These are phyloP conservation scores for Fragum sueziense DNA, from an alignment of 2,888 invertebrate genomes.

Conservation along the genomic window DNA sequence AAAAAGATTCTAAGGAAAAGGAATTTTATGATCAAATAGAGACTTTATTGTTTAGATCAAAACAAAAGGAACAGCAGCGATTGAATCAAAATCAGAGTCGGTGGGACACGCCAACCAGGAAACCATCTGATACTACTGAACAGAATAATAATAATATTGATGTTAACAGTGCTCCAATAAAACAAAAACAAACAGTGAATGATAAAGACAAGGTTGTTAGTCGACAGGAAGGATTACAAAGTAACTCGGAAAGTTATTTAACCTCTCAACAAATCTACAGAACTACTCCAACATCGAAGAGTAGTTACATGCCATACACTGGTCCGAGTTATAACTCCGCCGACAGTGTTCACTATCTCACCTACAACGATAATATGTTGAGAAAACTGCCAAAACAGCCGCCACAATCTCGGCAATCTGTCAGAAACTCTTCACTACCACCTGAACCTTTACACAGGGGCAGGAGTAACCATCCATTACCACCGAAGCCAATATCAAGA, in stretches of 20 bases:
- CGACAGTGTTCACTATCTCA: conserved; percentile 52
- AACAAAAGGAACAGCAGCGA: conserved; percentile 11
- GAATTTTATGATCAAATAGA: conserved; percentile 38
- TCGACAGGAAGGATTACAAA: not conserved
- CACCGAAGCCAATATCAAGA: conserved; percentile 62
- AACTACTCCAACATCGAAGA: conserved; percentile 16
- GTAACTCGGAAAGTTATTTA: conserved; percentile 32
- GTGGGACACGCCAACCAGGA: not conserved
- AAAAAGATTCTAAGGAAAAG: conserved; percentile 22
- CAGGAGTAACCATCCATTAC: conserved; percentile 47
- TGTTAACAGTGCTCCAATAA: not conserved
- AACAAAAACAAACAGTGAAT: not conserved
- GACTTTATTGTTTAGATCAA: conserved; percentile 18
- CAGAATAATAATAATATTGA: not conserved
- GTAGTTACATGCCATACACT: conserved; percentile 45
- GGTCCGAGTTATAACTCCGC: conserved; percentile 25
- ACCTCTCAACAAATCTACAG: conserved; percentile 34
- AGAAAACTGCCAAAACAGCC: conserved; percentile 36
- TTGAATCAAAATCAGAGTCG: conserved; percentile 1
- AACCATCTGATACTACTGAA: not conserved
- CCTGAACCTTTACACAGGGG: conserved; percentile 57
- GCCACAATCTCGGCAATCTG: conserved; percentile 58
- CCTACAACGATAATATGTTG: conserved; percentile 60
- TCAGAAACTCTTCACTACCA: conserved; percentile 60
- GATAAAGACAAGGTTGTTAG: not conserved